Evolutionary conservation across 30 jellyfish, hydroid and myxozoan species (phyloP).

Genomic region (Clytia hemisphaerica): DNA sequence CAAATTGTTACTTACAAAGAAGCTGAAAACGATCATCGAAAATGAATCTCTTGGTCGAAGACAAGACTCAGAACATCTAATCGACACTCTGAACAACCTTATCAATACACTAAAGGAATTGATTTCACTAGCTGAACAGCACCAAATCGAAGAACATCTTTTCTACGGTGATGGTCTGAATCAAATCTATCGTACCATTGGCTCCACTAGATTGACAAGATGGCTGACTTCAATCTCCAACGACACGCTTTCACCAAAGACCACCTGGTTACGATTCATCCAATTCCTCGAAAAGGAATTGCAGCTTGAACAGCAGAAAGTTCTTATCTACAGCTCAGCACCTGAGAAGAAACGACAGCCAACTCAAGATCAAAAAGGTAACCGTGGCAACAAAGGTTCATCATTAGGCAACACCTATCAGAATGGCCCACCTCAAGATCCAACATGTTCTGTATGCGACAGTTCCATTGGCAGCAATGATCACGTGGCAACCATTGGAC

Average conservation of each 20-base stretch:
- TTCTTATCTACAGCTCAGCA: slow-evolving; percentile 1
- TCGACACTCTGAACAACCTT: slow-evolving; percentile 6
- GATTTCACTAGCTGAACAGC: background rate
- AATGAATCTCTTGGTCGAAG: slow-evolving; percentile 1
- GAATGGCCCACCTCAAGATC: too few species aligned
- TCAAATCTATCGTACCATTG: slow-evolving; percentile 4
- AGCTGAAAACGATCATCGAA: background rate
- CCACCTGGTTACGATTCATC: too few species aligned
- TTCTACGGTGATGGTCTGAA: slow-evolving; percentile 1
- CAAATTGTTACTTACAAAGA: background rate
- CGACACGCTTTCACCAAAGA: background rate
- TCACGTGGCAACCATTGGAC: slow-evolving; percentile 2
- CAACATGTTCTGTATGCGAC: background rate
- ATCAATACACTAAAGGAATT: background rate
- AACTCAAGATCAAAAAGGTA: too few species aligned
- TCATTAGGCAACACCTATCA: too few species aligned
- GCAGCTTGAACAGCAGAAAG: background rate
- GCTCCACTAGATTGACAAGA: background rate
- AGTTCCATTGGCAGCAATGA: background rate
- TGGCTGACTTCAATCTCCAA: background rate
- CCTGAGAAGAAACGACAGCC: too few species aligned
- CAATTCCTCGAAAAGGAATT: slow-evolving; percentile 5
- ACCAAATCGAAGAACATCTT: background rate
- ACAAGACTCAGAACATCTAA: background rate
- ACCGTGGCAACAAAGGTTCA: too few species aligned